Conservation (phyloP, 1,140 invertebrate species). For the Drosophila subobscura region DNA sequence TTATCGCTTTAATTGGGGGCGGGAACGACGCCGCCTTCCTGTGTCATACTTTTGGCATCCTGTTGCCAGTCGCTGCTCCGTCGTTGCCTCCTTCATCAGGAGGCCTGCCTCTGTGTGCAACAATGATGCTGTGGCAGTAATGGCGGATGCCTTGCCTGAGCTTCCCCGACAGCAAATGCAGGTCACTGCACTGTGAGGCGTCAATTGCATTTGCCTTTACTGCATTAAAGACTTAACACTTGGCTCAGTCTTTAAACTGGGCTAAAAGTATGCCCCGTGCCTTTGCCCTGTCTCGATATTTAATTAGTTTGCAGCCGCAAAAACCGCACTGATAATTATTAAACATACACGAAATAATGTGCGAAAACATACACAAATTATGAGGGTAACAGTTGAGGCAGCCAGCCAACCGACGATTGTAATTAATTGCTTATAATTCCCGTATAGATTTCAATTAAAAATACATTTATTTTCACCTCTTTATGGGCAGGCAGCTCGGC, state of each 20-base stretch:
- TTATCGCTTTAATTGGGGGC: conserved; percentile 76
- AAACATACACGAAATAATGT: neutral
- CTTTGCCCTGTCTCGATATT: conserved; percentile 3
- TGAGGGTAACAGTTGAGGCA: no score
- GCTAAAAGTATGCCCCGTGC: no score
- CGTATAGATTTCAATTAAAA: conserved; percentile 28
- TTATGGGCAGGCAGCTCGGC: neutral
- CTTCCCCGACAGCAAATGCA: conserved; percentile 55
- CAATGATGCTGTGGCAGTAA: conserved; percentile 32
- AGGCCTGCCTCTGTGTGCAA: conserved; percentile 41
- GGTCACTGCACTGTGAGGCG: conserved; percentile 56
- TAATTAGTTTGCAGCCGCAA: conserved; percentile 27
- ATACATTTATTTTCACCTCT: conserved; percentile 29
- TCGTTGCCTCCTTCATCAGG: conserved; percentile 52
- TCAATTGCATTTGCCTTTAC: conserved; percentile 28
- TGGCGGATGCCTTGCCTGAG: conserved; percentile 21
- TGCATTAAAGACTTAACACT: conserved; percentile 38
- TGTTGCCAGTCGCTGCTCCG: conserved; percentile 18
- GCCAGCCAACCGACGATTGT: neutral
- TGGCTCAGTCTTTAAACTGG: neutral
- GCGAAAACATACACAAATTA: no score
- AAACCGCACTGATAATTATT: conserved; percentile 39
- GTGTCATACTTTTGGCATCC: conserved; percentile 49
- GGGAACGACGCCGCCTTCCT: conserved; percentile 21
- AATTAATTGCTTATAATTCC: conserved; percentile 43